A percentile compares a stretch with the other conserved stretches of the same genome.
phyloP scores from a whole-genome alignment of 2,113 vertebrate genomes.

The Forbesichthys papilliferus region DNA sequence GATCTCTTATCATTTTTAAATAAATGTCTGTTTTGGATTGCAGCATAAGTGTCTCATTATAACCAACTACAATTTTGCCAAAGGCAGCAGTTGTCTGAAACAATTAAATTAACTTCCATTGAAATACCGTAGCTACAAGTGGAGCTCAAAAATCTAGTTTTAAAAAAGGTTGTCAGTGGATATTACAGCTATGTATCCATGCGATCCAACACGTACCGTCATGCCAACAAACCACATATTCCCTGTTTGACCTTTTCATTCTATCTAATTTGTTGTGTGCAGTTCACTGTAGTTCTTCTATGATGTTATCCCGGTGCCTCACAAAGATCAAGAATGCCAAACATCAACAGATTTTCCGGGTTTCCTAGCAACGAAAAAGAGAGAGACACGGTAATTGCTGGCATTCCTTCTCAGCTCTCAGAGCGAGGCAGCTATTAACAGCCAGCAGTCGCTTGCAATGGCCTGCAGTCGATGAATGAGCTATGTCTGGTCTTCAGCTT shows the following conservation, averaged over 20 bases:
- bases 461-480: background rate
- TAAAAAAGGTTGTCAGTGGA: background rate
- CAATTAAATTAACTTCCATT: no score
- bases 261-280: background rate
- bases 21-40: no score
- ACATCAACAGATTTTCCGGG: no score
- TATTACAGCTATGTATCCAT: background rate
- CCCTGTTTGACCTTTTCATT: background rate
- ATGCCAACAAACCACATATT: background rate
- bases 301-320: background rate
- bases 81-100: slow-evolving; percentile 1
- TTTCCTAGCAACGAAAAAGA: no score
- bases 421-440: no score
- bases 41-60: no score
- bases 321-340: no score
- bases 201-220: background rate
- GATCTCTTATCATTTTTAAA: no score
- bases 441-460: background rate
- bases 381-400: no score
- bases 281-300: background rate
- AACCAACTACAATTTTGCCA: background rate
- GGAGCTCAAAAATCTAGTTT: background rate
- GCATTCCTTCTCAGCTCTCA: no score
- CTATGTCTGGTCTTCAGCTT: background rate
- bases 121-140: no score